Evolutionary conservation across 1,140 invertebrate genomes (phyloP).

Genomic region (Cherax quadricarinatus): DNA sequence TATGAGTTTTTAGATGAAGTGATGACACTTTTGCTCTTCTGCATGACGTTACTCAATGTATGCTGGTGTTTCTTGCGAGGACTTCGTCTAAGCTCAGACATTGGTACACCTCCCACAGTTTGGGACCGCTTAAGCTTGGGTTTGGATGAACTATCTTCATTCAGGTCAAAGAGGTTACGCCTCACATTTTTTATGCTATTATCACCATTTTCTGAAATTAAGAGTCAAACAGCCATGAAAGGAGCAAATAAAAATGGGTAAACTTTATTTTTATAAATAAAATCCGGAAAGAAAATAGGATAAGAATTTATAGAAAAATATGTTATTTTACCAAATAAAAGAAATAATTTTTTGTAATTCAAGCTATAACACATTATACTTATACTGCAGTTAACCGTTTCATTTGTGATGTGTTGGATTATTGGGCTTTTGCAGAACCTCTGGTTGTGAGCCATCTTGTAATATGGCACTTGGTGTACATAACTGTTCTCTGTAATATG

Average conservation of each 20-base stretch:
- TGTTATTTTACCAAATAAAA: too few relatives aligned
- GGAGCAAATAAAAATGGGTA: background rate
- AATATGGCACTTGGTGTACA: too few relatives aligned
- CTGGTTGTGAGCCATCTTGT: too few relatives aligned
- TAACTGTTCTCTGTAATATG: too few relatives aligned
- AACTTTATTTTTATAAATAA: too few relatives aligned
- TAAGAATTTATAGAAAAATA: too few relatives aligned
- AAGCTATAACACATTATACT: too few relatives aligned
- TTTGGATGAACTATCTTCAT: background rate
- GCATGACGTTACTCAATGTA: background rate
- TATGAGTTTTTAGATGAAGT: background rate
- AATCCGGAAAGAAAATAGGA: too few relatives aligned
- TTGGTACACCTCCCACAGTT: constrained; percentile 6
- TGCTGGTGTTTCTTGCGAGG: constrained; percentile 16
- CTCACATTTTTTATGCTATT: constrained; percentile 34
- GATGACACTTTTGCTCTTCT: background rate
- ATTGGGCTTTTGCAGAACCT: too few relatives aligned
- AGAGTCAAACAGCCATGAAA: background rate
- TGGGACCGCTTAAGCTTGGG: constrained; percentile 30
- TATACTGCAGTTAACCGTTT: too few relatives aligned
- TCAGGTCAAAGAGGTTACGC: constrained; percentile 43
- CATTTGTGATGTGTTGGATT: too few relatives aligned
- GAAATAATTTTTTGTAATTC: too few relatives aligned
- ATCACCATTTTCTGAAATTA: constrained; percentile 12
- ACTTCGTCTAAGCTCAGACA: constrained; percentile 25